A percentile compares a stretch with the other conserved stretches of the same genome.
phyloP scores from a whole-genome alignment of 2,113 vertebrate genomes.

The Bos taurus region ARS-UCD2.0 NC_037338.1:13929001-13929500 shows the following conservation, averaged over 20 bases:
- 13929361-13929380: not conserved
- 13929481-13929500: not conserved
- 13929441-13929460: not conserved
- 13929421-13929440: not conserved
- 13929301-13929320: not conserved
- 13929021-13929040: not conserved
- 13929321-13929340: not conserved
- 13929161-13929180: not conserved
- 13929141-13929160: not conserved
- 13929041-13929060: not conserved
- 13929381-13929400: not conserved
- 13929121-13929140: not conserved
- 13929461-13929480: accelerated
- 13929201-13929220: not conserved
- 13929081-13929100: not conserved
- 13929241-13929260: not conserved
- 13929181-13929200: not conserved
- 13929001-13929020: not conserved
- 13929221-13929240: not conserved
- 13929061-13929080: not conserved
- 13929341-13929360: not conserved
- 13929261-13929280: not conserved
- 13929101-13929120: not conserved
- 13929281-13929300: not conserved
- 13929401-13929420: not conserved